Conservation (phyloP, 92 coral and sea anemone species). For the Scolanthus callimorphus region DNA sequence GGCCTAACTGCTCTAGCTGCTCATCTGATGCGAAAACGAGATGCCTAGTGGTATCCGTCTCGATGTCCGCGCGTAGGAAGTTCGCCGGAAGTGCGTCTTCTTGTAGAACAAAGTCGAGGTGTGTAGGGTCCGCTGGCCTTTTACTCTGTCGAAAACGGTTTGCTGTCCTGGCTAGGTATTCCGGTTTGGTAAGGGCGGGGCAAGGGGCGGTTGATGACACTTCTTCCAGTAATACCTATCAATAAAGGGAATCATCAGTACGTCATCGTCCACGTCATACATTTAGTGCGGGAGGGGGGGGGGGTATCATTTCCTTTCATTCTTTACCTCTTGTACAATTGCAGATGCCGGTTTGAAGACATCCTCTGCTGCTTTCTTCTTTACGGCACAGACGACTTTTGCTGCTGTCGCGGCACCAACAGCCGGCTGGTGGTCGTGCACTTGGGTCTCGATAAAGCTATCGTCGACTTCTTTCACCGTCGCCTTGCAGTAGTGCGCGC, state of each 20-base stretch:
- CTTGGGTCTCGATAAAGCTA: not conserved
- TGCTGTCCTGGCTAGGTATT: not conserved
- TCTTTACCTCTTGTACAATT: not conserved
- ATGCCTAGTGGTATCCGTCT: conserved; percentile 31
- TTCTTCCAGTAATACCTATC: too few relatives aligned
- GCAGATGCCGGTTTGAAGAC: not conserved
- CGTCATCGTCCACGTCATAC: too few relatives aligned
- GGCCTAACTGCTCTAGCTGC: conserved; percentile 28
- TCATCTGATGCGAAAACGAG: conserved; percentile 32
- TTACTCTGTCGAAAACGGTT: not conserved
- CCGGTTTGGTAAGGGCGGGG: not conserved
- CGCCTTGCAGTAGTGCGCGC: not conserved
- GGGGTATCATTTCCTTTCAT: too few relatives aligned
- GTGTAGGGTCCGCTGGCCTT: not conserved
- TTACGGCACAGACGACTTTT: not conserved
- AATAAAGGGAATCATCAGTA: too few relatives aligned
- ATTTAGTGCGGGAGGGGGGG: too few relatives aligned
- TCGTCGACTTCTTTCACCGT: not conserved
- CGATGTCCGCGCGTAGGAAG: not conserved
- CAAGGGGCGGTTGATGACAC: too few relatives aligned
- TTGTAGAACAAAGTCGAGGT: too few relatives aligned
- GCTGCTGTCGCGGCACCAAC: not conserved
- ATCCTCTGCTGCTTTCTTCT: not conserved
- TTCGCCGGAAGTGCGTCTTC: too few relatives aligned
- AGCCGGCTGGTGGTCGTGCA: not conserved